Conservation (phyloP, 2,113 vertebrate species). For the Myrmecobius fasciatus region DNA sequence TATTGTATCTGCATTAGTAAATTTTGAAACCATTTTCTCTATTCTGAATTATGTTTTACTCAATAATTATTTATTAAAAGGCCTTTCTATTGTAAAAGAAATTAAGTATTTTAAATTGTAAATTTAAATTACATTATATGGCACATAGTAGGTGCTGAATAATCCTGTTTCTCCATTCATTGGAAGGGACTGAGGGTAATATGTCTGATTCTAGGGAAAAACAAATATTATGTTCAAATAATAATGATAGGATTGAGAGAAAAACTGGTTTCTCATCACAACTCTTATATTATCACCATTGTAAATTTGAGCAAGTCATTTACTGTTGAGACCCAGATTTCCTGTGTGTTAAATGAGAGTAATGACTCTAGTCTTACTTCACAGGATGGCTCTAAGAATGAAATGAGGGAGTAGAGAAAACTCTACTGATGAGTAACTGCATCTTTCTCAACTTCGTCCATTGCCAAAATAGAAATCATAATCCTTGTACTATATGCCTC, state of each 20-base stretch:
- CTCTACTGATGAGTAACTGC: not conserved
- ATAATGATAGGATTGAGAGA: not conserved
- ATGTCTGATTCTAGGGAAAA: not conserved
- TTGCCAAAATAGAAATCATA: not conserved
- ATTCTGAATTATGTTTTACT: not conserved
- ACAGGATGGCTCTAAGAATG: not conserved
- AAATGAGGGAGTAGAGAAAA: not conserved
- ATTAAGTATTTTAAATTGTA: not conserved
- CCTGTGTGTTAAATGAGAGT: not conserved
- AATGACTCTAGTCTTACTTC: not conserved
- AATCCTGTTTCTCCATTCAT: not conserved
- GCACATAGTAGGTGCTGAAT: not conserved
- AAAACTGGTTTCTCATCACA: not conserved
- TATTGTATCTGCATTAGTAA: not conserved
- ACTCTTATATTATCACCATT: not conserved
- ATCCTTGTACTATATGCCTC: not conserved
- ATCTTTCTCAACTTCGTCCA: not conserved
- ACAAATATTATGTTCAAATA: not conserved
- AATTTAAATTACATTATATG: not conserved
- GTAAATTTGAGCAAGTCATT: not conserved
- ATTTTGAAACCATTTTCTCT: not conserved
- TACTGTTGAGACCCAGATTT: not conserved
- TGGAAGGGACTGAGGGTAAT: not conserved
- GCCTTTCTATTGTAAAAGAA: not conserved
- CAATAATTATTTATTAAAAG: not conserved